Base-by-base conservation (phyloP, 1,140 invertebrate genomes). In the Phocides pigmalion region DNA sequence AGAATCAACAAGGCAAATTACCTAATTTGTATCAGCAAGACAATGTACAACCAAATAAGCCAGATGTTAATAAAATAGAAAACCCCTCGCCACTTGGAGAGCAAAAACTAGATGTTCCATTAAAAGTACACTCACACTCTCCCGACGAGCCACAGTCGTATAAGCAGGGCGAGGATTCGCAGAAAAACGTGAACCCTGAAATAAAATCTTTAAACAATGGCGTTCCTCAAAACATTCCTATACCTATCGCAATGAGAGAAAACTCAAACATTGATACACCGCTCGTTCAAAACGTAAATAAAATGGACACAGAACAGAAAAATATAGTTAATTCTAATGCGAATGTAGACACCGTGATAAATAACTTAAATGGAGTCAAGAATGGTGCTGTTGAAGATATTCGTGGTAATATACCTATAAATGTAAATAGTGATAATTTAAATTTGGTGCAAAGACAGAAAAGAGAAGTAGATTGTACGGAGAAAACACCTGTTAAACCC, bases 71-170 rank as follows among this genome's bases (percentile, higher is more conserved):
- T 62, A 63, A 64, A 58, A 8, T 59, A 22, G 39, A 61, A 56
- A 49, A 41, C 17, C 46, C 44, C 28, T 32, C 37, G 28, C 22
- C 70, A 47, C 41, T 62, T 5, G 15, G 20, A 54, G 37, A 66
- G 22, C 14, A 50, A 25, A 58, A 64, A 22, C 32, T 46, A 15
- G 66, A 63, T 11, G 37, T 19, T n/a, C 41, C 65, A 12, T 6
- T 65, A 14, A 78, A 76, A 62, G 44, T 47, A 62, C 85, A 90
- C 62, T 72, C 64, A 0, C 85, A 92, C 58, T 77, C 81, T 20
- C 71, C 74, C 6, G 87, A 89, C 63, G 87, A 89, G 73, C 85
- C 85, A 11, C 75, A 89, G 66, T 90, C 88, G 0, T 90, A 91
- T 44, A 82, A 84, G 70, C 32, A 70, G 72, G 84, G 87, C 0